Evolutionary conservation across 2,113 vertebrate species (phyloP).

Genomic region (Thunnus thynnus): DNA sequence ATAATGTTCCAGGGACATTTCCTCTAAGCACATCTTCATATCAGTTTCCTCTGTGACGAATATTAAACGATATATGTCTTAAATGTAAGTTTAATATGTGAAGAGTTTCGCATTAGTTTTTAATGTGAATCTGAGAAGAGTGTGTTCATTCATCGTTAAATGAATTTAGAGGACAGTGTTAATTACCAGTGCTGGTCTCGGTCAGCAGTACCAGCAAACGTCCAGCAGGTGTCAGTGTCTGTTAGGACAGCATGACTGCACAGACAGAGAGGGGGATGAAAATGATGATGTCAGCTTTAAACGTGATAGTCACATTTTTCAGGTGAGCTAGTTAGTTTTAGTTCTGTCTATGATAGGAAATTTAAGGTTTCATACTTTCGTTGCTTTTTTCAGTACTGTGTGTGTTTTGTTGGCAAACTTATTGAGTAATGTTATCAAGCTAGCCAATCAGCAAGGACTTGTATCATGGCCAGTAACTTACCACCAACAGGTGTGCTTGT

Average conservation of each 20-base stretch:
- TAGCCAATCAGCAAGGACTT: background rate
- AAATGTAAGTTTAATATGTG: too few species aligned
- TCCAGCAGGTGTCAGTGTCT: constrained; percentile 10
- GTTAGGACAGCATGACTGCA: background rate
- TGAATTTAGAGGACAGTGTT: too few species aligned
- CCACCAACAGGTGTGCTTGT: too few species aligned
- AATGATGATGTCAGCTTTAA: too few species aligned
- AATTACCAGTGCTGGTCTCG: background rate
- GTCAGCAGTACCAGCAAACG: background rate
- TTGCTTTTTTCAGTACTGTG: background rate
- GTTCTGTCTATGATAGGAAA: background rate
- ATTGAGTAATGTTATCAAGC: background rate
- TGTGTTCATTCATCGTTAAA: too few species aligned
- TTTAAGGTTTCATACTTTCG: background rate
- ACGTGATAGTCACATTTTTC: background rate
- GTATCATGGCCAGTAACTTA: too few species aligned
- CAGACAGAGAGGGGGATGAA: background rate
- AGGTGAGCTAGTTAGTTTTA: constrained; percentile 3
- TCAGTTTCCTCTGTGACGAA: too few species aligned
- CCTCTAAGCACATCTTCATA: too few species aligned
- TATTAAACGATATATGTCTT: too few species aligned
- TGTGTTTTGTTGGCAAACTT: background rate
- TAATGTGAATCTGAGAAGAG: too few species aligned
- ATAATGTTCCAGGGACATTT: too few species aligned
- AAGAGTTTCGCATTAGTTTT: too few species aligned